Evolutionary conservation across 2,113 vertebrate genomes (phyloP), one percentile per base, ranked within the genome.

Genomic region (Oncorhynchus clarkii): DNA sequence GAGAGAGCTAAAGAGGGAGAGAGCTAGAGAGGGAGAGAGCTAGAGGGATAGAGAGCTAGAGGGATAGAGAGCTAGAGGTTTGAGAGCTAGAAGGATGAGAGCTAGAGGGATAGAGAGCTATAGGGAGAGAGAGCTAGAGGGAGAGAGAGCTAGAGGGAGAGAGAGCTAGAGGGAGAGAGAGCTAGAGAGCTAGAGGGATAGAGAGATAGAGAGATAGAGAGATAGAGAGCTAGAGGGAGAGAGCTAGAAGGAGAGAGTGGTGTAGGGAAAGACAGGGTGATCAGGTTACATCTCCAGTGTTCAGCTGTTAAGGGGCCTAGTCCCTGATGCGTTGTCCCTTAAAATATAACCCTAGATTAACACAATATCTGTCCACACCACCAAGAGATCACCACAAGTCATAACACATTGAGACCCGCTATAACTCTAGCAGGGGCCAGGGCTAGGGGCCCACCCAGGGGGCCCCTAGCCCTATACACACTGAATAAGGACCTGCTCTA

Each of bases 341-440:
- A 88, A 84, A 80, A 75, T 72, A 84, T 82, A 89, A 91, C 88
- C 81, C 73, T 83, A 91, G 86, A 76, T 80, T 83, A 91, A 90
- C 85, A 78, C 84, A 85, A 88, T 89, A 88, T 89, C 84, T 84
- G 80, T 74, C 80, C 74, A 71, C 5, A 74, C 81, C 80, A 76
- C 75, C 29, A 69, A 81, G 84, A 90, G 79, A 90, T 87, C 80
- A 86, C 77, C 71, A 57, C 71, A 81, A 85, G 83, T 90, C 85
- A 92, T 72, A 89, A 91, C 88, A 91, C 51, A 82, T 84, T 83
- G 74, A 18, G 76, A 83, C 71, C 83, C 77, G 29, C 75, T 34
- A 85, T 81, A 82, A 81, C 62, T 91, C 77, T 75, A 65, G 31
- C 5, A 1, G 39, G 65, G 31, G 66, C 67, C 65, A n/a, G 29